phyloP scores from a whole-genome alignment of 2,888 invertebrate species.

The Drosophila greeni region DNA sequence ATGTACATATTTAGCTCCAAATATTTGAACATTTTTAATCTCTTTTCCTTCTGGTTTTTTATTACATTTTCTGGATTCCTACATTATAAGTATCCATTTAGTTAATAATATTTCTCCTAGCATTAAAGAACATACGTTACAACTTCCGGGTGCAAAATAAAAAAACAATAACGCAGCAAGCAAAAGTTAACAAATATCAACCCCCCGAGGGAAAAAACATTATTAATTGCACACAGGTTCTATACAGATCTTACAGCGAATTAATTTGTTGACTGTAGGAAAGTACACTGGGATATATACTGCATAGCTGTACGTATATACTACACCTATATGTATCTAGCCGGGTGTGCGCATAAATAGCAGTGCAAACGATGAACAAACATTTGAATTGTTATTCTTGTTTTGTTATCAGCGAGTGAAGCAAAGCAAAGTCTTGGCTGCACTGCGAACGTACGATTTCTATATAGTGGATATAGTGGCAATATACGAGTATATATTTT shows the following conservation, averaged over 20 bases:
- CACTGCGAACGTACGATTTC: slow-evolving; percentile 21
- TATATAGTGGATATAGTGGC: slow-evolving; percentile 17
- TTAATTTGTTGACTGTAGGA: slow-evolving; percentile 39
- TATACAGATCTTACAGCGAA: slow-evolving; percentile 30
- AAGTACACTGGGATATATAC: slow-evolving; percentile 29
- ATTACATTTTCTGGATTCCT: too few species aligned
- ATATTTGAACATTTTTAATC: too few species aligned
- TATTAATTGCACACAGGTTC: slow-evolving; percentile 31
- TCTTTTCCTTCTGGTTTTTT: too few species aligned
- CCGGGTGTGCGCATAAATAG: slow-evolving; percentile 26
- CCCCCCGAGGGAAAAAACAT: slow-evolving; percentile 13
- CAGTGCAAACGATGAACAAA: slow-evolving; percentile 52
- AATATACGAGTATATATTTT: slow-evolving; percentile 11
- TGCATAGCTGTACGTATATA: neutral
- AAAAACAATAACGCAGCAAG: slow-evolving; percentile 19
- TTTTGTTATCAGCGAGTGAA: slow-evolving; percentile 45
- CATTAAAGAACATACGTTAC: neutral
- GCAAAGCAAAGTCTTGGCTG: slow-evolving; percentile 18
- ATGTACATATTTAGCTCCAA: too few species aligned
- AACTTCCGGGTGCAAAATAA: slow-evolving; percentile 19
- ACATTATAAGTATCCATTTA: too few species aligned
- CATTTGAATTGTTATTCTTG: slow-evolving; percentile 44
- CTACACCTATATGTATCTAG: slow-evolving; percentile 1
- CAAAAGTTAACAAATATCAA: slow-evolving; percentile 15
- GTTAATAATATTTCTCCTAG: neutral